Conservation (phyloP, 2,113 vertebrate species). For the Brachyhypopomus occidentalis region DNA sequence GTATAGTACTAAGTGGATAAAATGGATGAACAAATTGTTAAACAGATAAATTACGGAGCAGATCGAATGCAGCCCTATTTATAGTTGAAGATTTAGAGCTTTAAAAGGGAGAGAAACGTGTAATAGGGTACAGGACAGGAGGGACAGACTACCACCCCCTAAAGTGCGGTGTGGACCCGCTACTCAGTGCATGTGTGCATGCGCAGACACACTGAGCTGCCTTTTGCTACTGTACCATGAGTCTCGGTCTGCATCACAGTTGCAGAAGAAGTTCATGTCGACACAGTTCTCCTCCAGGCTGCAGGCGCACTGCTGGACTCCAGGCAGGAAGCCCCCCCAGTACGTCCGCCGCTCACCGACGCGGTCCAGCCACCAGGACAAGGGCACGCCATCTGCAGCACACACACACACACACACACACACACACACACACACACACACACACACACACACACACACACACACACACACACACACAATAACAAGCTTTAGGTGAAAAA, state of each 20-base stretch:
- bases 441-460: background rate
- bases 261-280: constrained; percentile 84
- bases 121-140: too few species aligned
- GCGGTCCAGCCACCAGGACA: constrained; percentile 86
- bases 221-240: constrained; percentile 79
- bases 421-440: background rate
- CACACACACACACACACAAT: background rate
- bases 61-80: background rate
- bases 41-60: background rate
- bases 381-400: constrained; percentile 79
- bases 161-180: too few species aligned
- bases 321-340: constrained; percentile 83
- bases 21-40: background rate
- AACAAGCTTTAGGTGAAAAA: background rate
- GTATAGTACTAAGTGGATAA: background rate
- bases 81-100: too few species aligned
- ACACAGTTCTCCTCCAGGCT: constrained; percentile 84
- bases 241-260: constrained; percentile 84
- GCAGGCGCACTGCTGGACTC: constrained; percentile 84
- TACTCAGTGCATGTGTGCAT: background rate
- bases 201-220: background rate
- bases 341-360: constrained; percentile 80
- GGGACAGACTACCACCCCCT: too few species aligned
- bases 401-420: constrained; percentile 29
- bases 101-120: too few species aligned